Base-by-base conservation (phyloP, 2,888 invertebrate genomes). In the Perizoma affinitatum region DNA sequence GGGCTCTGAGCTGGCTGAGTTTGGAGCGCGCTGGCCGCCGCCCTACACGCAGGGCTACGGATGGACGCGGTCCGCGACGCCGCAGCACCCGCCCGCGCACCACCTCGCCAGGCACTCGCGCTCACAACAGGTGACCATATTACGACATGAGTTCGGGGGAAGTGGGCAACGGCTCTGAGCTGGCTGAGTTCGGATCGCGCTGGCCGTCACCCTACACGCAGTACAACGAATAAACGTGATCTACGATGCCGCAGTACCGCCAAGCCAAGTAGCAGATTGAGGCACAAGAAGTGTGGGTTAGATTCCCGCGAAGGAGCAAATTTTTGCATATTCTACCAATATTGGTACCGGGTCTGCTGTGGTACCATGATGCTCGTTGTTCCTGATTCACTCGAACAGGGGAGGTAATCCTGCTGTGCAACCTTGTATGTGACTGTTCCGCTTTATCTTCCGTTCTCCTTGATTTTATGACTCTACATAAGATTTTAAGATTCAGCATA, bases 171-270 rank as follows among this genome's bases (percentile, higher is more conserved):
- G 94, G 86, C 78, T 91, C 92, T 73, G 92, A 92, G 87, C 87
- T 92, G 84, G 88, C 91, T 80, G 92, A 91, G 87, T 86, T 92
- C 74, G 89, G 92, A 72, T 85, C 90, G 84, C 90, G 91, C 76
- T 91, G 90, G 90, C 94, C 88, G 89, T 93, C 88, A 83, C 90
- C 94, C 79, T 93, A 93, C 86, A 85, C 90, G 78, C 90, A 93
- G 84, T 93, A 93, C 78, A 92, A 93, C 86, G 90, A 90, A 87
- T 90, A 90, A 83, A 84, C 91, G 82, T 90, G 89, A 83, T 89
- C 90, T 79, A 90, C 90, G 76, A 91, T 91, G 71, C 91, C 91
- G 76, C 91, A 91, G 86, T 92, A 92, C 90, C 71, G 86, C 88
- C 91, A 87, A 80, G 93, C 74, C 48, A 40, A 40, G 7, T 6